Evolutionary conservation across 2,888 invertebrate species (phyloP).

Genomic region (Blera fallax): DNA sequence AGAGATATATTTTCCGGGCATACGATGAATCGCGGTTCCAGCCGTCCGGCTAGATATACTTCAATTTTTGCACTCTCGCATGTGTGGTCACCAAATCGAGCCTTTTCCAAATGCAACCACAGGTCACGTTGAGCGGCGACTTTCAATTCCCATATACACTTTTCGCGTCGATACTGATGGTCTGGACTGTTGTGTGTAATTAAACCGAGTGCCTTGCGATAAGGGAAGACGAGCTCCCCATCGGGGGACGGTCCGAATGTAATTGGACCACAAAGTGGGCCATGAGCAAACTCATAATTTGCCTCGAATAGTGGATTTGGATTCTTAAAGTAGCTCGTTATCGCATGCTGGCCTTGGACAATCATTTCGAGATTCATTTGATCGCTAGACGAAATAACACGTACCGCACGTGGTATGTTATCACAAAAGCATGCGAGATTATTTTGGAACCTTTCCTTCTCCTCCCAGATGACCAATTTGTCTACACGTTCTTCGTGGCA

Average conservation of each 20-base stretch:
- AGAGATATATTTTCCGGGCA: slow-evolving; percentile 93
- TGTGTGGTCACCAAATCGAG: slow-evolving; percentile 91
- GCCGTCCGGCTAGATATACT: slow-evolving; percentile 88
- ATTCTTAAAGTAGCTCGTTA: slow-evolving; percentile 94
- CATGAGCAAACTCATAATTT: slow-evolving; percentile 93
- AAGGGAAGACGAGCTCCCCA: slow-evolving; percentile 93
- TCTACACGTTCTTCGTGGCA: slow-evolving; percentile 94
- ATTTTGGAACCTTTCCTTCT: slow-evolving; percentile 85
- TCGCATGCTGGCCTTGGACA: slow-evolving; percentile 92
- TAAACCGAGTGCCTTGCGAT: slow-evolving; percentile 88
- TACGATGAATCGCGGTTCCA: slow-evolving; percentile 90
- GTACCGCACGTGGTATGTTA: slow-evolving; percentile 84
- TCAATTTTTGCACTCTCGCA: slow-evolving; percentile 94
- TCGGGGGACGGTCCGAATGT: slow-evolving; percentile 90
- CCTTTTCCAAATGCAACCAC: slow-evolving; percentile 93
- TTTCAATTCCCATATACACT: slow-evolving; percentile 91
- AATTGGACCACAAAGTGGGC: slow-evolving; percentile 93
- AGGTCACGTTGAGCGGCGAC: slow-evolving; percentile 92
- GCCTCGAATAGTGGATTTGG: slow-evolving; percentile 92
- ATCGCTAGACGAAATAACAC: slow-evolving; percentile 90
- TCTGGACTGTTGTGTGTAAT: slow-evolving; percentile 79
- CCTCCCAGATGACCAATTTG: slow-evolving; percentile 91
- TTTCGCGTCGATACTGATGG: slow-evolving; percentile 82
- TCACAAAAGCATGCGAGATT: slow-evolving; percentile 90
- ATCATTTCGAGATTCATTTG: slow-evolving; percentile 91